phyloP scores from a whole-genome alignment of 30 jellyfish, hydroid and myxozoan genomes.

The Aurelia aurita region DNA sequence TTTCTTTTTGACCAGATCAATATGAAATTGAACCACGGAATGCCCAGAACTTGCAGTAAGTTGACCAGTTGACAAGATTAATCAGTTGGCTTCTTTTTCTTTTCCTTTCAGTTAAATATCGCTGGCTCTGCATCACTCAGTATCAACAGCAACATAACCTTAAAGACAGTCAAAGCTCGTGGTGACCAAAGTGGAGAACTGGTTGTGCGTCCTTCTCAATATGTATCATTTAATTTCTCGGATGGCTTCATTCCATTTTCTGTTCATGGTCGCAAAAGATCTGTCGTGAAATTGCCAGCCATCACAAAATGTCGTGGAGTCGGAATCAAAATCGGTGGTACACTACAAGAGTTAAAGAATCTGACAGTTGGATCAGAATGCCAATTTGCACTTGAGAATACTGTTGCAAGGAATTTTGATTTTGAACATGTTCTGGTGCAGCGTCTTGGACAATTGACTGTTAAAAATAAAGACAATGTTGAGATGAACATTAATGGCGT shows the following conservation, averaged over 20 bases:
- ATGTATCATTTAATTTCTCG: conserved; percentile 44
- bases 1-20: too few relatives aligned
- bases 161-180: conserved; percentile 38
- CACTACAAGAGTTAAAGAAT: conserved; percentile 24
- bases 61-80: too few relatives aligned
- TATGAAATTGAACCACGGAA: too few relatives aligned
- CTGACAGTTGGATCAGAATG: conserved; percentile 64
- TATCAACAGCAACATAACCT: conserved; percentile 47
- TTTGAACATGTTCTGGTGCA: conserved; percentile 63
- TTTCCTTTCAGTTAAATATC: conserved; percentile 17
- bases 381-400: conserved; percentile 28
- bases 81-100: neutral
- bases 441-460: conserved; percentile 41
- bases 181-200: conserved; percentile 70
- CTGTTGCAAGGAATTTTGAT: conserved; percentile 31
- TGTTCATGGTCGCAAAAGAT: conserved; percentile 50
- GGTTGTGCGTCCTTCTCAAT: conserved; percentile 48
- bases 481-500: conserved; percentile 50
- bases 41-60: too few relatives aligned
- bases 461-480: conserved; percentile 42
- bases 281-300: conserved; percentile 37
- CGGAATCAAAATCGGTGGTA: conserved; percentile 45
- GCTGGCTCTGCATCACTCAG: conserved; percentile 74
- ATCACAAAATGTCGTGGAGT: conserved; percentile 67
- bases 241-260: conserved; percentile 78